These are phyloP conservation scores for Papilio elwesi DNA, from an alignment of 2,888 invertebrate species.

Conservation along the genomic window DNA sequence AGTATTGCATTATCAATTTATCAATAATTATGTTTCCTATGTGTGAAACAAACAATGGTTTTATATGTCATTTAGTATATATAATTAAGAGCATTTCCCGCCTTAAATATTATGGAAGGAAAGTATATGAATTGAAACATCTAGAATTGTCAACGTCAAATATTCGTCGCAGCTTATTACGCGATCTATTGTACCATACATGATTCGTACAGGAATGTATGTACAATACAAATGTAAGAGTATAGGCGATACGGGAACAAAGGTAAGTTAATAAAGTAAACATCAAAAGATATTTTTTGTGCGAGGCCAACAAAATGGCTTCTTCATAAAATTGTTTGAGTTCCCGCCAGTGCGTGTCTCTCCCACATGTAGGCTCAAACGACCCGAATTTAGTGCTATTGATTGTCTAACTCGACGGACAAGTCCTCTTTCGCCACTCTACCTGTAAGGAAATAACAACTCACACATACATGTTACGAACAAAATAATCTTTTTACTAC, in stretches of 20 bases:
- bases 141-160: not conserved
- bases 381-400: constrained; percentile 39
- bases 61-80: no score
- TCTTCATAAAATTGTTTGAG: constrained; percentile 11
- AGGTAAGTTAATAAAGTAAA: constrained; percentile 28
- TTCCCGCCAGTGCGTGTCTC: constrained; percentile 16
- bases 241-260: constrained; percentile 7
- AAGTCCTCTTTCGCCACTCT: not conserved
- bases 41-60: no score
- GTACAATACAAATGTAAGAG: not conserved
- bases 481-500: constrained; percentile 28
- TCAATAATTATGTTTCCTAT: no score
- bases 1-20: no score
- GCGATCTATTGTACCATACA: not conserved
- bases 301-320: constrained; percentile 16
- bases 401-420: constrained; percentile 34
- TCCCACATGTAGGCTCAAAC: constrained; percentile 34
- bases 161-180: not conserved
- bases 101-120: not conserved
- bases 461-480: constrained; percentile 10
- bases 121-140: not conserved
- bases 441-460: not conserved
- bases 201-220: not conserved
- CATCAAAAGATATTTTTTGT: constrained; percentile 27
- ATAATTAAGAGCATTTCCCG: not conserved